phyloP scores from a whole-genome alignment of 2,888 invertebrate genomes.

The Baronia brevicornis region DNA sequence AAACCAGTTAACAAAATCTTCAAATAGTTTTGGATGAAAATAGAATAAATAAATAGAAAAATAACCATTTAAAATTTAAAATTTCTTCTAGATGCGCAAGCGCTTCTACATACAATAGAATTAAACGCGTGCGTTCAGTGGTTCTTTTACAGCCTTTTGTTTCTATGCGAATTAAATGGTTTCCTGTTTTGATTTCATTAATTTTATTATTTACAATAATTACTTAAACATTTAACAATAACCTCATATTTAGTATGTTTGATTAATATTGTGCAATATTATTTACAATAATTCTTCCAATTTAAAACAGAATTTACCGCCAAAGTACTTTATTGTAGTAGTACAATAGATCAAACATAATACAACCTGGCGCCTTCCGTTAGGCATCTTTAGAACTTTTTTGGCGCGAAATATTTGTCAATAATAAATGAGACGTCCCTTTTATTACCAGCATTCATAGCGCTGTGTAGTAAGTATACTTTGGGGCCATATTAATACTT shows the following conservation, averaged over 20 bases:
- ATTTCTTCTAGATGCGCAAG: constrained; percentile 32
- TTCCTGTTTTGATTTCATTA: constrained; percentile 6
- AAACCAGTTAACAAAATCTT: too few species aligned
- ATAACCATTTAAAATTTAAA: constrained; percentile 14
- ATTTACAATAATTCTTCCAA: too few species aligned
- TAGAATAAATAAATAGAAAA: too few species aligned
- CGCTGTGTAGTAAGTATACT: constrained; percentile 41
- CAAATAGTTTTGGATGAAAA: too few species aligned
- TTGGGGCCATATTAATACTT: constrained; percentile 51
- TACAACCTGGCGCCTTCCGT: constrained; percentile 68
- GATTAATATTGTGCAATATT: too few species aligned
- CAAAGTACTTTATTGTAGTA: constrained; percentile 51
- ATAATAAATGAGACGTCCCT: constrained; percentile 73
- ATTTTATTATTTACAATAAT: neutral
- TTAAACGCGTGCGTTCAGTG: constrained; percentile 51
- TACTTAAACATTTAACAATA: neutral
- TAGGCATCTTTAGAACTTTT: constrained; percentile 51
- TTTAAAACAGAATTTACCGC: constrained; percentile 40
- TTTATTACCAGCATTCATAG: constrained; percentile 61
- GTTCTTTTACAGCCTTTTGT: constrained; percentile 13
- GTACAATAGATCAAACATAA: constrained; percentile 57
- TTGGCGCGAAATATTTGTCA: constrained; percentile 71
- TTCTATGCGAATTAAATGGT: constrained; percentile 8
- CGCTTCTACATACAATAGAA: constrained; percentile 53
- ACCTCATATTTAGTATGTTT: too few species aligned